A percentile compares a stretch with the other conserved stretches of the same genome.
Conservation (phyloP, 2,113 vertebrate species). For the Aegithalos caudatus region DNA sequence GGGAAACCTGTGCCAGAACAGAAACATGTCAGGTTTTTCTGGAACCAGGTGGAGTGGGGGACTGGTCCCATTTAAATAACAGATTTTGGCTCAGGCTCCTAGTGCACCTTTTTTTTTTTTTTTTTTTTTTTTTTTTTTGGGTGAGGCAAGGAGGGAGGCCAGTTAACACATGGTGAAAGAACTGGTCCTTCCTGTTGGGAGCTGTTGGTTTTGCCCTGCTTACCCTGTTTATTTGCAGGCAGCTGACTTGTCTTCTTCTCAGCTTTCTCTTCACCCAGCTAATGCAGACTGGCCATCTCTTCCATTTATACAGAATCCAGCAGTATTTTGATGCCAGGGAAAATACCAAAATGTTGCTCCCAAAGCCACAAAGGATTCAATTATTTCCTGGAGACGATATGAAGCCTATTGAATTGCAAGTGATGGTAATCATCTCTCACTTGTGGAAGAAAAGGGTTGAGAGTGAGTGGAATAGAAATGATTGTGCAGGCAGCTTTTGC, state of each 20-base stretch:
- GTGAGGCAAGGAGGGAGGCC: background rate
- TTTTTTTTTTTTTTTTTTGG: background rate
- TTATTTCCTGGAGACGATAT: constrained; percentile 51
- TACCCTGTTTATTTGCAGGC: background rate
- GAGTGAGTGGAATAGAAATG: constrained; percentile 26
- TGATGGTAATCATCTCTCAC: constrained; percentile 34
- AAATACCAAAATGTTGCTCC: constrained; percentile 43
- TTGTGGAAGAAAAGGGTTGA: background rate
- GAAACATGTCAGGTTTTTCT: background rate
- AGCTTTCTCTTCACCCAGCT: background rate
- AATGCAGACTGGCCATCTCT: background rate
- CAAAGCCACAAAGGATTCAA: constrained; percentile 43
- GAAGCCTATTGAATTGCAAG: constrained; percentile 59
- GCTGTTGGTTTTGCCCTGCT: background rate
- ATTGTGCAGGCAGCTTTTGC: constrained; percentile 12
- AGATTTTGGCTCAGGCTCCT: background rate
- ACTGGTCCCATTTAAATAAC: background rate
- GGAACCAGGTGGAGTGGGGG: background rate
- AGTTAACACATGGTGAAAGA: background rate
- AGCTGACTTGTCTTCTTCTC: constrained; percentile 10
- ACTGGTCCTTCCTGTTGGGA: background rate
- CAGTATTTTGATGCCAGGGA: constrained; percentile 30
- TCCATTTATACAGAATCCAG: constrained; percentile 27
- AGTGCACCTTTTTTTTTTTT: background rate
- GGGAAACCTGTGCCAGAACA: background rate